These are phyloP conservation scores for Tinamus major DNA, from an alignment of 2,797 vertebrate genomes.

Conservation along the genomic window DNA sequence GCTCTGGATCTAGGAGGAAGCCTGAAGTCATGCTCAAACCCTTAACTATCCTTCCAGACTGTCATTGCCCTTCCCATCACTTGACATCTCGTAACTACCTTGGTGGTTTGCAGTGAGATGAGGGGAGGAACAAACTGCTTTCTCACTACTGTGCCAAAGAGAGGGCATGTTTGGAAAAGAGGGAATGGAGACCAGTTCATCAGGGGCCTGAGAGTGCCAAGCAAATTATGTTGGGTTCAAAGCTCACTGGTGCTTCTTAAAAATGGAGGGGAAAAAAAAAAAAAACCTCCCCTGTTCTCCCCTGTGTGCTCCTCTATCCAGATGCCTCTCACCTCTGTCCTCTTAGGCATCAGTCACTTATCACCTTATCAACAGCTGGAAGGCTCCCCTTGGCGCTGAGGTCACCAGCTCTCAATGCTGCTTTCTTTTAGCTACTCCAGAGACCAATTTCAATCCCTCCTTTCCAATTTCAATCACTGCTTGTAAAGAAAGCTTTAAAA, in stretches of 20 bases:
- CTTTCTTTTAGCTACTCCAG: not conserved
- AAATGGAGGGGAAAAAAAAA: not conserved
- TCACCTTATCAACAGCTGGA: not conserved
- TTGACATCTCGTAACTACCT: not conserved
- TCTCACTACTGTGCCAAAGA: not conserved
- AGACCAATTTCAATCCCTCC: not conserved
- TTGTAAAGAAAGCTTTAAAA: conserved; percentile 1
- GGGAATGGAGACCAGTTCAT: not conserved
- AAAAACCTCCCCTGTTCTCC: not conserved
- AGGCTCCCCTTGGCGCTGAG: not conserved
- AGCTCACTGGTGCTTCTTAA: not conserved
- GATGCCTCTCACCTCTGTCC: not conserved
- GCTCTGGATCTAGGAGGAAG: not conserved
- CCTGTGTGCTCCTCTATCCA: not conserved
- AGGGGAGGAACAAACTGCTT: not conserved
- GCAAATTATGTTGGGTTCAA: not conserved
- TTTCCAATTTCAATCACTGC: not conserved
- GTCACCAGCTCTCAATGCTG: not conserved
- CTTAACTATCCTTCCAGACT: not conserved
- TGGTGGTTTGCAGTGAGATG: not conserved
- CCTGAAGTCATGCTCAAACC: not conserved
- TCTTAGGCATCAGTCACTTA: not conserved
- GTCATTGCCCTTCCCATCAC: not conserved
- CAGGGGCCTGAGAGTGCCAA: not conserved
- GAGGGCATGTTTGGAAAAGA: not conserved